phyloP scores from a whole-genome alignment of 2,888 invertebrate genomes.

The Norana najaformis region DNA sequence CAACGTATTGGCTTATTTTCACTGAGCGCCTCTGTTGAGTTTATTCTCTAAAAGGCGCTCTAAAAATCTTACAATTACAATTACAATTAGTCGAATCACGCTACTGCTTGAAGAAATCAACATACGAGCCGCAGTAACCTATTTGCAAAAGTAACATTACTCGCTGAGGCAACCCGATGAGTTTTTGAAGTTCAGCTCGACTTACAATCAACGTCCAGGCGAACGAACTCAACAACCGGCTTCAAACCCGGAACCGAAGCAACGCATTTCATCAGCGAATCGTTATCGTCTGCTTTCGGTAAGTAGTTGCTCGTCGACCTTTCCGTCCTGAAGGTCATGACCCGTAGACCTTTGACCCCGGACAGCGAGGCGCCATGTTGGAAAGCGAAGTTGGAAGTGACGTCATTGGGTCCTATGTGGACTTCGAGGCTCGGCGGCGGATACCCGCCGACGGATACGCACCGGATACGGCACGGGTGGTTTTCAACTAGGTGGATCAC shows the following conservation, averaged over 20 bases:
- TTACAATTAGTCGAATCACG: no score
- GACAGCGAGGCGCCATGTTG: constrained; percentile 25
- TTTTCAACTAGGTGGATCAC: constrained; percentile 29
- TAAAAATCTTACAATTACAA: no score
- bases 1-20: no score
- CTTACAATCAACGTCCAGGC: constrained; percentile 30
- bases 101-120: no score
- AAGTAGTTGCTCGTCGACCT: constrained; percentile 29
- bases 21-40: no score
- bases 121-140: no score
- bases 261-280: constrained; percentile 15
- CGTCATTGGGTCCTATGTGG: constrained; percentile 27
- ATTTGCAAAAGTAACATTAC: no score
- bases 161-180: no score
- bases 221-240: constrained; percentile 14
- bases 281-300: constrained; percentile 26
- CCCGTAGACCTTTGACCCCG: neutral
- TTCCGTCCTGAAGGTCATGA: constrained; percentile 26
- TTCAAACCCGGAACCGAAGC: constrained; percentile 23
- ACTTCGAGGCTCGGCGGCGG: constrained; percentile 33
- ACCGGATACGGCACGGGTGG: constrained; percentile 25
- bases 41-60: no score
- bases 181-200: no score
- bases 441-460: constrained; percentile 33
- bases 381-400: constrained; percentile 31